Conservation (phyloP, 2,888 invertebrate genomes). For the Sabatieria punctata region DNA sequence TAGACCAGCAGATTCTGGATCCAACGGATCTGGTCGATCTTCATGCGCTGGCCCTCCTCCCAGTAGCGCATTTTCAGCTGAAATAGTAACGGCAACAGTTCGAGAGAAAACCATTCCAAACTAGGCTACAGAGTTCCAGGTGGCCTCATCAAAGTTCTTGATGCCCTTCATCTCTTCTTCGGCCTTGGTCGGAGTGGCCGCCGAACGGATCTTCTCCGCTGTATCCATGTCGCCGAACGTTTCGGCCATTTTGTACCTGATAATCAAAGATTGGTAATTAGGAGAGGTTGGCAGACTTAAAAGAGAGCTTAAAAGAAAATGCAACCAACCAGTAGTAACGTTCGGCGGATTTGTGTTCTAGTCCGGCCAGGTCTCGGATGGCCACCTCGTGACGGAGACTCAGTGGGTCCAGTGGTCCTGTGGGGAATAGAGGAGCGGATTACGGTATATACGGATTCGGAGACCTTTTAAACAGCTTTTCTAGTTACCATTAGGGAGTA, state of each 20-base stretch:
- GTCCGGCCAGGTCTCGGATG: conserved; percentile 15
- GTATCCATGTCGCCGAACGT: conserved; percentile 18
- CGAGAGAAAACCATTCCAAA: too few relatives aligned
- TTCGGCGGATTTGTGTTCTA: conserved; percentile 21
- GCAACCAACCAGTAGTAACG: conserved; percentile 18
- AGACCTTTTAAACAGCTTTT: too few relatives aligned
- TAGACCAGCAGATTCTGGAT: conserved; percentile 18
- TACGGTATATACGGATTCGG: background rate
- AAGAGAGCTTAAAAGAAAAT: background rate
- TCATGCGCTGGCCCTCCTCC: conserved; percentile 20
- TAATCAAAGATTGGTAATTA: background rate
- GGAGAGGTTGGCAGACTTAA: background rate
- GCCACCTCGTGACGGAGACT: conserved; percentile 15
- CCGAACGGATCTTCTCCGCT: conserved; percentile 15
- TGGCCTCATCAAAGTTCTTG: conserved; percentile 17
- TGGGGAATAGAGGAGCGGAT: background rate
- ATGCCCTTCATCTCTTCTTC: conserved; percentile 19
- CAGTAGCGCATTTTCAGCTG: conserved; percentile 17
- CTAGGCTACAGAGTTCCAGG: too few relatives aligned
- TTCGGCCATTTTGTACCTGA: conserved; percentile 23
- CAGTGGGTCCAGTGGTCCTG: conserved; percentile 17
- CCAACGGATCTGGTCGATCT: conserved; percentile 19
- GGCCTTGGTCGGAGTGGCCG: conserved; percentile 14
- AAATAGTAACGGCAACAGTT: too few relatives aligned
- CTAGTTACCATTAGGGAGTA: too few relatives aligned